Conservation (phyloP, 2,113 vertebrate species). For the Clarias magur region DNA sequence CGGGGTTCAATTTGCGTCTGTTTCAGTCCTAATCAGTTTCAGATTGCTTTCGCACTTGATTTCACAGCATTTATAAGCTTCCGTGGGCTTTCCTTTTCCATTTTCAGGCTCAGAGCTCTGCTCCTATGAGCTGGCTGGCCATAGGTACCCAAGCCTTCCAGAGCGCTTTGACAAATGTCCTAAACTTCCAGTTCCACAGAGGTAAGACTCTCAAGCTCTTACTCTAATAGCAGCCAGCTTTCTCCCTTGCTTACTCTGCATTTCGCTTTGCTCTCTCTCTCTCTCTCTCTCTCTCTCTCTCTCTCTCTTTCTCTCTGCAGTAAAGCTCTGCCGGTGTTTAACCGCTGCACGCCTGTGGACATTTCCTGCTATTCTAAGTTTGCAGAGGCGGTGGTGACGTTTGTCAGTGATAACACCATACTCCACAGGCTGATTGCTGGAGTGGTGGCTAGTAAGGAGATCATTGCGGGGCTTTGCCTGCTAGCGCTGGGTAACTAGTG, state of each 20-base stretch:
- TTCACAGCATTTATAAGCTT: not conserved
- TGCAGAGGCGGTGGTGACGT: slow-evolving; percentile 94
- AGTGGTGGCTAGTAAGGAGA: slow-evolving; percentile 95
- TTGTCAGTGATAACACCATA: slow-evolving; percentile 94
- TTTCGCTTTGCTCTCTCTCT: slow-evolving; percentile 25
- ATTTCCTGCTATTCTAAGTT: slow-evolving; percentile 96
- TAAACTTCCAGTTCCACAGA: slow-evolving; percentile 91
- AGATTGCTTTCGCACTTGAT: not conserved
- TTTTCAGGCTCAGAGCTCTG: slow-evolving; percentile 87
- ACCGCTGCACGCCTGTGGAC: slow-evolving; percentile 97
- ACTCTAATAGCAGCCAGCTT: not conserved
- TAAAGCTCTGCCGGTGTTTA: slow-evolving; percentile 92
- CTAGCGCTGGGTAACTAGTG: slow-evolving; percentile 92
- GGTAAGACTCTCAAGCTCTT: slow-evolving; percentile 68
- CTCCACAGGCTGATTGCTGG: slow-evolving; percentile 95
- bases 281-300: slow-evolving; percentile 45
- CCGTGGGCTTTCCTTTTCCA: not conserved
- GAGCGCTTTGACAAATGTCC: slow-evolving; percentile 84
- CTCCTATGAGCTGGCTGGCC: slow-evolving; percentile 82
- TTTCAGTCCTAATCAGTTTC: not conserved
- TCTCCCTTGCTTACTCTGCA: slow-evolving; percentile 26
- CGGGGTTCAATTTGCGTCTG: not conserved
- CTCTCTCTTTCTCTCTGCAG: slow-evolving; percentile 57
- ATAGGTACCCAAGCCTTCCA: slow-evolving; percentile 80
- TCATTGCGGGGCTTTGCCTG: slow-evolving; percentile 97